Evolutionary conservation across 2,888 invertebrate genomes (phyloP), one percentile per base, ranked within the genome.

Genomic region (Coleophora deauratella): DNA sequence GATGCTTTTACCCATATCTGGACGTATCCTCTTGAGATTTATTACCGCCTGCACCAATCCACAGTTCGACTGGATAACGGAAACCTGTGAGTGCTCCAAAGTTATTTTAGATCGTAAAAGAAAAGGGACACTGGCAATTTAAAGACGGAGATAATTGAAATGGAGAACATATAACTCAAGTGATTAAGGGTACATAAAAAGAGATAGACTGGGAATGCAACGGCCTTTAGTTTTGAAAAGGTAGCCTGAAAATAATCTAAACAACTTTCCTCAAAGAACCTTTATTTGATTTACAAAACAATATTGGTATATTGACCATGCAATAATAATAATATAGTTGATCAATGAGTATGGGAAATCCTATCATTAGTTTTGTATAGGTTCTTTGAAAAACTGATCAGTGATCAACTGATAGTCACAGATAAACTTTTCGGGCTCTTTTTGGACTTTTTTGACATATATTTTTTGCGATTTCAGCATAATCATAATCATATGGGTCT

Each of bases 1-100:
- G 72, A 76, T 70, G 76, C 82, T 84, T 80, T 84, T 78, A 84
- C 62, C 74, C 75, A 67, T 82, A 85, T 82, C 80, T 61, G 62
- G 35, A 35, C 41, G 38, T 33, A 59, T 62, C 64, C 62, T 59
- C 54, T 40, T 42, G 62, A 72, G 76, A 82, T 84, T 82, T 84
- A 82, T 77, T 72, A 70, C 70, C 60, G 69, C 65, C 68, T 68
- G 71, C 64, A 68, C 67, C 73, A 65, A 72, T 77, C 73, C 66
- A 73, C 75, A 69, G 72, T 70, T 72, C 72, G 71, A 79, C 65
- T 66, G 70, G 67, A 66, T 66, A 72, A 76, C 77, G 75, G 76
- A 78, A 72, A 74, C 66, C 66, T 72, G 62, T 61, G 59, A 72
- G 69, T 69, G 69, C 60, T 66, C 58, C 51, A 61, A 59, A 51